These are phyloP conservation scores for Drosophila paranaensis DNA, from an alignment of 2,888 invertebrate species.

Conservation along the genomic window DNA sequence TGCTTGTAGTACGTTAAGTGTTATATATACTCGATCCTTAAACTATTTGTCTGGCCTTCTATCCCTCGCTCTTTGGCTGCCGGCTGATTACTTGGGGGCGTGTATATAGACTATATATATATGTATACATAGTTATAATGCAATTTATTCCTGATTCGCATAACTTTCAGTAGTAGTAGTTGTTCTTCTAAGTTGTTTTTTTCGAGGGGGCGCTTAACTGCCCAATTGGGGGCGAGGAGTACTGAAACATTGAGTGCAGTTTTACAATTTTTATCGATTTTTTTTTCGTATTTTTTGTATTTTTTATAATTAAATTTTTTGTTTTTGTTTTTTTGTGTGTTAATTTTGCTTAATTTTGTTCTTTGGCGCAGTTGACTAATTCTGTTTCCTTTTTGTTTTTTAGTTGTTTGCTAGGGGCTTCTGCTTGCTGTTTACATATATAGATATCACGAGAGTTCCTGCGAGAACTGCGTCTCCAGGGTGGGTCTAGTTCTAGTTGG, in stretches of 20 bases:
- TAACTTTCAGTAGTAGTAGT: slow-evolving; percentile 50
- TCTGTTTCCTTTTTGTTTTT: slow-evolving; percentile 39
- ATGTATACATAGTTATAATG: slow-evolving; percentile 62
- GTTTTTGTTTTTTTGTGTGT: slow-evolving; percentile 20
- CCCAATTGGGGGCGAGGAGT: slow-evolving; percentile 35
- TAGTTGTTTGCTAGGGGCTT: slow-evolving; percentile 47
- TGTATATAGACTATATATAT: slow-evolving; percentile 12
- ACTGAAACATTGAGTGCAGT: slow-evolving; percentile 76
- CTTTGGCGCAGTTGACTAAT: slow-evolving; percentile 68
- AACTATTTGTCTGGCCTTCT: slow-evolving; percentile 57
- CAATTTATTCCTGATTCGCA: slow-evolving; percentile 61
- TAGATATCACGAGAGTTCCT: slow-evolving; percentile 86
- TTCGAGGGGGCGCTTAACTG: slow-evolving; percentile 12
- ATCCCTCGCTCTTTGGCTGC: slow-evolving; percentile 54
- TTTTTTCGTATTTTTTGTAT: slow-evolving; percentile 38
- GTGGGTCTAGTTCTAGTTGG: slow-evolving; percentile 84
- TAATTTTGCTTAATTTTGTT: slow-evolving; percentile 58
- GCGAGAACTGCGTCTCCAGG: slow-evolving; percentile 85
- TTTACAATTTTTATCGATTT: slow-evolving; percentile 69
- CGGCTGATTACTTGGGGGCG: slow-evolving; percentile 48
- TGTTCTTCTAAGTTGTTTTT: slow-evolving; percentile 38
- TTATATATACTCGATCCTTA: slow-evolving; percentile 47
- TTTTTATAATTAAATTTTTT: slow-evolving; percentile 35
- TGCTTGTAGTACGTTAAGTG: slow-evolving; percentile 33
- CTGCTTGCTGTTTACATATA: slow-evolving; percentile 83